Conservation (phyloP, 2,888 invertebrate species). For the Eupithecia pulchellata region DNA sequence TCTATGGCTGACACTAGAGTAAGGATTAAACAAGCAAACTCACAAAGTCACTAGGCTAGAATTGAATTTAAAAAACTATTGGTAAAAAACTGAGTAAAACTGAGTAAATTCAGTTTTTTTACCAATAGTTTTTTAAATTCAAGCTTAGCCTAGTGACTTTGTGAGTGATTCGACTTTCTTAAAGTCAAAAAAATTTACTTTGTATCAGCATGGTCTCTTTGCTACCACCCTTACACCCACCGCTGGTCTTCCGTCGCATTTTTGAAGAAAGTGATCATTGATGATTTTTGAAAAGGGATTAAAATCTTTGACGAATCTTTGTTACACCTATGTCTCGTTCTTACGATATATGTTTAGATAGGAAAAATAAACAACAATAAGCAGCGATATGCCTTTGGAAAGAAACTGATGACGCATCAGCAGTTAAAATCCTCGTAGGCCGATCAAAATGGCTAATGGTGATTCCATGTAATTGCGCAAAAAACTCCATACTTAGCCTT, state of each 20-base stretch:
- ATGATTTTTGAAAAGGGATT: too few species aligned
- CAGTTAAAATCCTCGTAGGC: conserved; percentile 27
- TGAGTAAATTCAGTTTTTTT: too few species aligned
- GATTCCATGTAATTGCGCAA: conserved; percentile 36
- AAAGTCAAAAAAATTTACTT: not conserved
- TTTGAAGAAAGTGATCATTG: too few species aligned
- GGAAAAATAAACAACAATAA: not conserved
- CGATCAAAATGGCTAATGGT: conserved; percentile 34
- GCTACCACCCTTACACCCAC: not conserved
- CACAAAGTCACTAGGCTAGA: too few species aligned
- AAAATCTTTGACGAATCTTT: not conserved
- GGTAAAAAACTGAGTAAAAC: too few species aligned
- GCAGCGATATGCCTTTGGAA: not conserved
- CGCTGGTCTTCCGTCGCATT: not conserved
- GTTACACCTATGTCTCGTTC: not conserved
- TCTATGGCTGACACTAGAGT: not conserved
- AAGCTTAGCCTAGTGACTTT: too few species aligned
- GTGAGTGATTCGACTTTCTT: too few species aligned
- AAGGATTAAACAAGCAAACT: too few species aligned
- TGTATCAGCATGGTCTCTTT: not conserved
- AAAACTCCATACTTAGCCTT: conserved; percentile 20
- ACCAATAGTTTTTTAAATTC: too few species aligned
- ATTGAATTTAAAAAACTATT: not conserved
- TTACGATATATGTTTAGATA: not conserved
- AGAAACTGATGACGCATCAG: conserved; percentile 35